phyloP scores from a whole-genome alignment of 2,888 invertebrate species.

The Dastarcus helophoroides region DNA sequence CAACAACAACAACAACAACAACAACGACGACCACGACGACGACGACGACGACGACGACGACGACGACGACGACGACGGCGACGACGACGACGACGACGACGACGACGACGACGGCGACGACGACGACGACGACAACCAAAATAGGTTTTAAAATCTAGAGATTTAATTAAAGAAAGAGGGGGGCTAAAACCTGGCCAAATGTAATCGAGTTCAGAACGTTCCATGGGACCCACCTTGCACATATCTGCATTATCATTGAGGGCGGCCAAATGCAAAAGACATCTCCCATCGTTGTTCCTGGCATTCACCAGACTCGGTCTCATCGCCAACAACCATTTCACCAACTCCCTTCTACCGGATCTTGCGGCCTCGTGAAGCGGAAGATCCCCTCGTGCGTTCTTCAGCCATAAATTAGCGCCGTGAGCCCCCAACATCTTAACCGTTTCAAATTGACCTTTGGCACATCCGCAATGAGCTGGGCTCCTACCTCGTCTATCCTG shows the following conservation, averaged over 20 bases:
- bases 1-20: too few species aligned
- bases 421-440: constrained; percentile 54
- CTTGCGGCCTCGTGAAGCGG: constrained; percentile 94
- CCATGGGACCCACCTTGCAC: constrained; percentile 76
- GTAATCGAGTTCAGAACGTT: too few species aligned
- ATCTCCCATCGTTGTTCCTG: constrained; percentile 86
- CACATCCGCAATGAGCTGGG: constrained; percentile 89
- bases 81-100: too few species aligned
- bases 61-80: too few species aligned
- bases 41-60: too few species aligned
- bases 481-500: constrained; percentile 89
- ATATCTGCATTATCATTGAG: constrained; percentile 88
- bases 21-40: too few species aligned
- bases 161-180: too few species aligned
- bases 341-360: constrained; percentile 78
- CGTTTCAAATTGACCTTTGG: constrained; percentile 79
- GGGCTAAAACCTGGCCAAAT: too few species aligned
- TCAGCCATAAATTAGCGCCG: constrained; percentile 82
- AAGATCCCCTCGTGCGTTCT: constrained; percentile 88
- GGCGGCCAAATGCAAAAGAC: constrained; percentile 88
- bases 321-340: constrained; percentile 77
- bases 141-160: too few species aligned
- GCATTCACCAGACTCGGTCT: constrained; percentile 75
- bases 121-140: too few species aligned
- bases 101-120: too few species aligned